A percentile compares a stretch with the other conserved stretches of the same genome.
Conservation (phyloP, 2,797 vertebrate genomes). For the Aythya fuligula region DNA sequence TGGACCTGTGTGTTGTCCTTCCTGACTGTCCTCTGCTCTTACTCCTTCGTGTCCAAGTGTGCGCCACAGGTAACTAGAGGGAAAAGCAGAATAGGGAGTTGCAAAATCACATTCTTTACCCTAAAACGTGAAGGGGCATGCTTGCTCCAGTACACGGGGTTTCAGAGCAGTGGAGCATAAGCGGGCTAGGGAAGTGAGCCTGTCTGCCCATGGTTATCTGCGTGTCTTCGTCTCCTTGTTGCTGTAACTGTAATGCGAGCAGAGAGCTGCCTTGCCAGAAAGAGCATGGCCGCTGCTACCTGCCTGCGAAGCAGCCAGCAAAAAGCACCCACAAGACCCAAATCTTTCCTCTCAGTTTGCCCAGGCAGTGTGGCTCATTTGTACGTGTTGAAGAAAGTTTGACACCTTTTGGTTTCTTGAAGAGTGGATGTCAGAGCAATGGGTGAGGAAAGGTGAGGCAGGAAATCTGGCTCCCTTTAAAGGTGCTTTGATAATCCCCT, state of each 20-base stretch:
- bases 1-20: not conserved
- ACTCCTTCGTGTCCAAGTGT: not conserved
- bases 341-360: not conserved
- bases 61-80: not conserved
- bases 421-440: not conserved
- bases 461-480: conserved; percentile 57
- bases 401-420: conserved; percentile 57
- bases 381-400: conserved; percentile 16
- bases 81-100: not conserved
- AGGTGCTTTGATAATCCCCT: conserved; percentile 43
- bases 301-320: not conserved
- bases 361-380: not conserved
- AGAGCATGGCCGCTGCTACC: not conserved
- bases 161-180: not conserved
- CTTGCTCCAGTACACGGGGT: conserved; percentile 8
- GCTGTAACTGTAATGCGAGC: not conserved
- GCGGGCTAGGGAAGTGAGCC: not conserved
- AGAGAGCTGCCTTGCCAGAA: not conserved
- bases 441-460: conserved; percentile 23
- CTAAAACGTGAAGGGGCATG: conserved; percentile 8
- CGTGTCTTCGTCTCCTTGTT: accelerated
- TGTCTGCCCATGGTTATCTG: not conserved
- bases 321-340: not conserved
- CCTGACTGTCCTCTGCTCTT: not conserved
- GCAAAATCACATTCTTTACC: conserved; percentile 21